phyloP scores from a whole-genome alignment of 2,888 invertebrate species.

The Epistrophella euchroma region DNA sequence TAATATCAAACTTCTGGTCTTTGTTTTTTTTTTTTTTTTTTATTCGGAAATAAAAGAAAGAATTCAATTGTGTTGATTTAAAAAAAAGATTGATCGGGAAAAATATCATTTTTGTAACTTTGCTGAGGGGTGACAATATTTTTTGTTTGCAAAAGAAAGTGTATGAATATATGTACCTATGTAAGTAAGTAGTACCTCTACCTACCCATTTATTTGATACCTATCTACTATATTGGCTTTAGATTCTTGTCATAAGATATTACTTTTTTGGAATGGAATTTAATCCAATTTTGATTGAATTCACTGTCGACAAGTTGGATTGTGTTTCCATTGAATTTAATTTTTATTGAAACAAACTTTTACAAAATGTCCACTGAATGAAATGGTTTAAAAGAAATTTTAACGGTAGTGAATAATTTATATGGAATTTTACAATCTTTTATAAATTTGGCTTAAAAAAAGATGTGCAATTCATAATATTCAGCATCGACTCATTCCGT shows the following conservation, averaged over 20 bases:
- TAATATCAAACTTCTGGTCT: constrained; percentile 63
- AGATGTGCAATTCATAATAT: too few species aligned
- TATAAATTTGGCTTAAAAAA: too few species aligned
- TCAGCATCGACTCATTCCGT: too few species aligned
- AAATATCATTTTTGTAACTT: not conserved
- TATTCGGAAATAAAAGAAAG: constrained; percentile 40
- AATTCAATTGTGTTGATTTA: constrained; percentile 32
- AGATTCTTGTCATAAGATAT: constrained; percentile 4
- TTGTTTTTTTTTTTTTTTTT: constrained; percentile 44
- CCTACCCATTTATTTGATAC: not conserved
- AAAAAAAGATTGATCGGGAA: constrained; percentile 9
- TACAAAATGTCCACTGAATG: not conserved
- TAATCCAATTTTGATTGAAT: constrained; percentile 22
- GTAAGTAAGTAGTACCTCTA: not conserved
- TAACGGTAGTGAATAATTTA: not conserved
- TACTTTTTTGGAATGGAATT: constrained; percentile 8
- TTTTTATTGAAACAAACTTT: not conserved
- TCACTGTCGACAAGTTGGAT: constrained; percentile 17
- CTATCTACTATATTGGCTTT: not conserved
- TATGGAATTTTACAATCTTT: too few species aligned
- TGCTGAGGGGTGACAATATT: constrained; percentile 3
- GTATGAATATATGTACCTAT: too few species aligned
- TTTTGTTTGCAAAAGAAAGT: not conserved
- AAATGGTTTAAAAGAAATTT: not conserved
- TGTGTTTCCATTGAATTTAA: constrained; percentile 3